Percentiles rank a stretch among this genome's conserved stretches.
These are phyloP conservation scores for Drosophila trapezifrons DNA, from an alignment of 1,140 invertebrate species.

Conservation along the genomic window DNA sequence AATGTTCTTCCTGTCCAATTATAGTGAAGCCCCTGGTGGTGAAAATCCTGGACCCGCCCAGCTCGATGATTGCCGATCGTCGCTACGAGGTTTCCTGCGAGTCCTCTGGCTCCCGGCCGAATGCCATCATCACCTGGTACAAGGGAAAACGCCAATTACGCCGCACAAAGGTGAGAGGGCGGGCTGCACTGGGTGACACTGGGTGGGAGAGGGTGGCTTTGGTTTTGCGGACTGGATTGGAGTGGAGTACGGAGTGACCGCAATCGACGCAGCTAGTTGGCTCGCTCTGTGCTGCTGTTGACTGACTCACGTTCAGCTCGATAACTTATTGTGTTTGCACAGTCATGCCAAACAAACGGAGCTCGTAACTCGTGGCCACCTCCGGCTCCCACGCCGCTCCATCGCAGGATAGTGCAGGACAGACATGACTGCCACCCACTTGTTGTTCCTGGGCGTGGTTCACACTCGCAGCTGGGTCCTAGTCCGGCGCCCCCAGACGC, in stretches of 20 bases:
- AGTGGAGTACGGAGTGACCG: constrained; percentile 55
- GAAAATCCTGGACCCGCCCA: constrained; percentile 87
- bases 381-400: neutral
- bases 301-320: constrained; percentile 78
- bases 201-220: neutral
- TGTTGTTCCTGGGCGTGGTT: constrained; percentile 77
- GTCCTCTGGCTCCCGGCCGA: constrained; percentile 92
- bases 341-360: constrained; percentile 71
- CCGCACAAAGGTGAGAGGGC: constrained; percentile 88
- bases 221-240: constrained; percentile 3
- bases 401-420: constrained; percentile 2
- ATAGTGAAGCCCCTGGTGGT: constrained; percentile 92
- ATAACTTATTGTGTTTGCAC: constrained; percentile 82
- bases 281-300: constrained; percentile 52
- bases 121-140: constrained; percentile 94
- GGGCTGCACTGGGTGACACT: constrained; percentile 4
- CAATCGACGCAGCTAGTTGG: constrained; percentile 65
- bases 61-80: constrained; percentile 89
- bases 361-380: constrained; percentile 65
- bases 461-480: constrained; percentile 53
- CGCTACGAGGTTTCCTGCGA: constrained; percentile 92
- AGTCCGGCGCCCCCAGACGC: constrained; percentile 22
- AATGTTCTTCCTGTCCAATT: constrained; percentile 39
- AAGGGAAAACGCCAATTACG: constrained; percentile 91
- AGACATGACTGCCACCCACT: constrained; percentile 56